These are phyloP conservation scores for Cosmorhoe ocellata DNA, from an alignment of 2,888 invertebrate species.

Conservation along the genomic window DNA sequence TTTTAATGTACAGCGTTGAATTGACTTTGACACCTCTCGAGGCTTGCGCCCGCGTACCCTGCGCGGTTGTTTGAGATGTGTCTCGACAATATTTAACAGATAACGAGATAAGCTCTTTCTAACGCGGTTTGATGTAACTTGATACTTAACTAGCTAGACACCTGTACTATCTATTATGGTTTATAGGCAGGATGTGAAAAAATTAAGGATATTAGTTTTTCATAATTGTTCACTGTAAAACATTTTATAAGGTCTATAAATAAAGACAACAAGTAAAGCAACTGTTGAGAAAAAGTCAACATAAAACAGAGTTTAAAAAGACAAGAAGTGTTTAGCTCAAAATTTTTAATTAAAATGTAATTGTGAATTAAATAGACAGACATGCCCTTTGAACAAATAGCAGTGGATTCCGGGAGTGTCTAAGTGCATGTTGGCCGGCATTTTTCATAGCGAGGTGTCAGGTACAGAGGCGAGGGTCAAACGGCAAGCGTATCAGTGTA, in stretches of 20 bases:
- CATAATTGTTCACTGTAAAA: too few species aligned
- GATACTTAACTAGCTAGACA: constrained; percentile 54
- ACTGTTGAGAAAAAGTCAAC: too few species aligned
- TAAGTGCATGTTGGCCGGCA: constrained; percentile 18
- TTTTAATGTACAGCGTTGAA: constrained; percentile 57
- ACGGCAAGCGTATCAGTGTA: constrained; percentile 43
- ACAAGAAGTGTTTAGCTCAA: too few species aligned
- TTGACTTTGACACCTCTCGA: constrained; percentile 70
- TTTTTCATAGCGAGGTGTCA: constrained; percentile 54
- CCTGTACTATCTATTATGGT: constrained; percentile 57
- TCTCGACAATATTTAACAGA: constrained; percentile 73
- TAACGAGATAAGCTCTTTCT: constrained; percentile 71
- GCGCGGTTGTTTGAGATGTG: constrained; percentile 52
- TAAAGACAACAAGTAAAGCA: too few species aligned
- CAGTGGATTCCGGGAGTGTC: constrained; percentile 24
- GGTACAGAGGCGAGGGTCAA: constrained; percentile 46
- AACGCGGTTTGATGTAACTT: constrained; percentile 73
- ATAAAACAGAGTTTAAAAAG: too few species aligned
- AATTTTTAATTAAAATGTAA: too few species aligned
- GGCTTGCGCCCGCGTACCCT: constrained; percentile 48
- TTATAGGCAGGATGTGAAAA: constrained; percentile 50
- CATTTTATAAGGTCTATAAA: too few species aligned
- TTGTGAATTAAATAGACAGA: too few species aligned
- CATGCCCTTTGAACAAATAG: neutral
- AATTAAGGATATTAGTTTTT: too few species aligned